Evolutionary conservation across 2,113 vertebrate genomes (phyloP), one percentile per base, ranked within the genome.

Genomic region (Aythya baeri): DNA sequence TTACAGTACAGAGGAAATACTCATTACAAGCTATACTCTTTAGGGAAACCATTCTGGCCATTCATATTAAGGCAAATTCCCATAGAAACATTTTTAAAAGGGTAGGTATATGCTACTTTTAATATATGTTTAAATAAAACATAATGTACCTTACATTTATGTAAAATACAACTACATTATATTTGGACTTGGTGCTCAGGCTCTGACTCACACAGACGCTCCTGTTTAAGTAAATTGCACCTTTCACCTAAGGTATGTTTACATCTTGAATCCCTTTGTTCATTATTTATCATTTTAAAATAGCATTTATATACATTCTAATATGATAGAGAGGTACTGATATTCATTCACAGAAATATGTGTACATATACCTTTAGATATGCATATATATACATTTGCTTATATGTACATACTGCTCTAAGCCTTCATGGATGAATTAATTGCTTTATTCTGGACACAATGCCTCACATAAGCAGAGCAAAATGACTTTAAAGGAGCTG

Each of bases 271-370:
- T 65, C 43, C 27, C 34, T 89, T 87, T 88, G 46, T 74, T 38
- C 41, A 44, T 50, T 7, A 9, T 67, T 32, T 72, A 27, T 38
- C 1, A 55, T 41, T 58, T 73, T 6, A 58, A 76, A 77, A 23
- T 1, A n/a, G 11, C 29, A 55, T 83, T 73, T 70, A 36, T 86
- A 3, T 31, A 11, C 7, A 1, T 25, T 65, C 44, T 17, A 58
- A 88, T 89, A 59, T 0, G 7, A n/a, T 5, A 54, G 31, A 41
- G 20, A 63, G 20, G 41, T n/a, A 32, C 27, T 31, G 52, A 22
- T 21, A 61, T 34, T 27, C 5, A n/a, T 26, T 54, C n/a, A 7
- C 2, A 2, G 9, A 66, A 16, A 15, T 25, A 32, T 3, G 2
- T 2, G 9, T 17, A 38, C 15, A 3, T 3, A 4, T 9, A 62